Base-by-base conservation (phyloP, 2,113 vertebrate species). In the Aptenodytes patagonicus region DNA sequence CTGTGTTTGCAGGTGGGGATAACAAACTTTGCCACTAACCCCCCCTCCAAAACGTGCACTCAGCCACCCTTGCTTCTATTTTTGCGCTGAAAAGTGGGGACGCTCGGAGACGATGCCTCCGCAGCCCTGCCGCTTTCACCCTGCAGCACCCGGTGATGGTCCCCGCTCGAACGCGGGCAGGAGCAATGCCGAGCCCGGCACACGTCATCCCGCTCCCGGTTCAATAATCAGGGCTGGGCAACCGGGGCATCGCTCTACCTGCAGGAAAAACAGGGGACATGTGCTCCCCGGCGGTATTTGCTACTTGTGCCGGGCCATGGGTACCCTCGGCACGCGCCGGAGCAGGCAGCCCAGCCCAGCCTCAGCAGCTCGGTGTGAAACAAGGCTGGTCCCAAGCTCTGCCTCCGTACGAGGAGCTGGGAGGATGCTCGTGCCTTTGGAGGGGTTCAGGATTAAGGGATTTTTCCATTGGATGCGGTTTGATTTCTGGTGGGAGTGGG, bases 1-100 rank as follows among this genome's bases (percentile, higher is more conserved):
- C 90, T 90, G 96, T 95, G 88, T 94, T 91, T 89, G 91, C 93
- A 62, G 57, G 69, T 25, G 81, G 87, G 76, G 88, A 71, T 93
- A 89, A 82, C 47, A 91, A 36, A 62, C 42, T 32, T 22, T 11
- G 25, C 68, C 70, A 42, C 89, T 73, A 71, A 66, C 5, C 15
- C 38, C 38, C 34, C 20, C 70, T 32, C 42, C 66, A 71, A 75
- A 83, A 34, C 62, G 75, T 80, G 70, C 90, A 38, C 47, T 87
- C 40, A 42, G 85, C 62, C 40, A 49, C 34, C 54, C 47, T 80
- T 36, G 62, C 72, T 91, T 89, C 83, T 93, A 54, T 75, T 94
- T n/a, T 24, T 89, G 44, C 72, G 84, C 57, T 54, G 40, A 47
- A 40, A 52, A 70, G 60, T n/a, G 25, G 47, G 44, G 38, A 49